These are phyloP conservation scores for Pteria penguin DNA, from an alignment of 2,888 invertebrate species.

Conservation along the genomic window DNA sequence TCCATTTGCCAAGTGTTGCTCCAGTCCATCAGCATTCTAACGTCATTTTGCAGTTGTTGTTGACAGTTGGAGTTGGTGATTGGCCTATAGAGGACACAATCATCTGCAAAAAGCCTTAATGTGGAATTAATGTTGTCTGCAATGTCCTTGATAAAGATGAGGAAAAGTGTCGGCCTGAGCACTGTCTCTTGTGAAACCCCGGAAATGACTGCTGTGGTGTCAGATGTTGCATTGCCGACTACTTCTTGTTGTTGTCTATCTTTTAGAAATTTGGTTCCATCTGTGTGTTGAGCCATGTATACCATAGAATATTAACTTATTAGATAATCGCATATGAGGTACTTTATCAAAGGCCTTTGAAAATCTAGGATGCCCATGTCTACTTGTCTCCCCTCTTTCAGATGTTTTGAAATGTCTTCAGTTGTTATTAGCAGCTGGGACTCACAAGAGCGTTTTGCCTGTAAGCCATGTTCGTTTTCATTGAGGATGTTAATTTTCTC, in stretches of 20 bases:
- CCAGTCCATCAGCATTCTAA: background rate
- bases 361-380: slow-evolving; percentile 37
- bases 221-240: background rate
- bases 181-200: slow-evolving; percentile 9
- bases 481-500: no score
- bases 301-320: background rate
- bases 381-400: slow-evolving; percentile 33
- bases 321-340: background rate
- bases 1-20: slow-evolving; percentile 19
- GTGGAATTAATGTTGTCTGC: background rate
- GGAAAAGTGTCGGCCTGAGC: slow-evolving; percentile 14
- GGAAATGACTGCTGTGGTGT: background rate
- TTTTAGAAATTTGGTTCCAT: background rate
- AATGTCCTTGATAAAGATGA: slow-evolving; percentile 3
- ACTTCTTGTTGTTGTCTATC: background rate
- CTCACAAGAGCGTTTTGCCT: slow-evolving; percentile 17
- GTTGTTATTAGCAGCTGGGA: slow-evolving; percentile 48
- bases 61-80: background rate
- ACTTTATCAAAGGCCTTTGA: slow-evolving; percentile 17
- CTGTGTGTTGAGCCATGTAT: background rate
- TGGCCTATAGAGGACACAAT: slow-evolving; percentile 5
- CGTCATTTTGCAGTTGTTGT: slow-evolving; percentile 2
- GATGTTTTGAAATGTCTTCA: slow-evolving; percentile 28
- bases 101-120: slow-evolving; percentile 8
- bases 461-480: slow-evolving; percentile 39